These are phyloP conservation scores for Psix sp. DNA, from an alignment of 1,140 invertebrate species.

Conservation along the genomic window DNA sequence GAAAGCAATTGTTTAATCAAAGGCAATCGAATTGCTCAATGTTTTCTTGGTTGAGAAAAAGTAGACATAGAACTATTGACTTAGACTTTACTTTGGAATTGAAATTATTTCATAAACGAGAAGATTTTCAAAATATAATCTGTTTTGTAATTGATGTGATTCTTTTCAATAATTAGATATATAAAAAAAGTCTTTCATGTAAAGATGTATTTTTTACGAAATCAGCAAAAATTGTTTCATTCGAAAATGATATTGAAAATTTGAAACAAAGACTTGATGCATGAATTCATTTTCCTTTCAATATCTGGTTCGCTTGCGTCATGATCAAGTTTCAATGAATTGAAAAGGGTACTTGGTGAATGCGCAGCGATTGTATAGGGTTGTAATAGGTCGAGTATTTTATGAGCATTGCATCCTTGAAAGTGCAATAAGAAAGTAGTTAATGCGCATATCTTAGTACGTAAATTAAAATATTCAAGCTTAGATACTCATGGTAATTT, in stretches of 20 bases:
- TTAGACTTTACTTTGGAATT: too few species aligned
- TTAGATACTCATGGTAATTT: too few species aligned
- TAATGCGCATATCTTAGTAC: neutral
- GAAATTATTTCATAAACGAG: too few species aligned
- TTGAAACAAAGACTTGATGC: neutral
- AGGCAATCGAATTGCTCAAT: too few species aligned
- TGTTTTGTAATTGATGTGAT: too few species aligned
- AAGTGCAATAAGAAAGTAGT: slow-evolving; percentile 13
- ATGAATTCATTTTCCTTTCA: neutral
- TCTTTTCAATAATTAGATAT: too few species aligned
- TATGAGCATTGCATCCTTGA: slow-evolving; percentile 46
- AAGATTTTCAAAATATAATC: too few species aligned
- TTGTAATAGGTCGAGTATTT: slow-evolving; percentile 21
- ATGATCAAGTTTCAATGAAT: slow-evolving; percentile 40
- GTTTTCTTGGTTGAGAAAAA: too few species aligned
- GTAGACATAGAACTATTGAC: too few species aligned
- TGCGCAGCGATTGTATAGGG: slow-evolving; percentile 11
- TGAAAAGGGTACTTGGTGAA: slow-evolving; percentile 41
- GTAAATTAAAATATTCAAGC: neutral
- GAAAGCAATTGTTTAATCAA: too few species aligned
- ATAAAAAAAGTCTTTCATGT: too few species aligned
- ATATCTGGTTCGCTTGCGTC: slow-evolving; percentile 23
- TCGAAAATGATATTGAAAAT: too few species aligned
- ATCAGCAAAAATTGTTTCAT: neutral
- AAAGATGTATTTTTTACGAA: neutral